Base-by-base conservation (phyloP, 2,888 invertebrate species). In the Cephus rjabovi region DNA sequence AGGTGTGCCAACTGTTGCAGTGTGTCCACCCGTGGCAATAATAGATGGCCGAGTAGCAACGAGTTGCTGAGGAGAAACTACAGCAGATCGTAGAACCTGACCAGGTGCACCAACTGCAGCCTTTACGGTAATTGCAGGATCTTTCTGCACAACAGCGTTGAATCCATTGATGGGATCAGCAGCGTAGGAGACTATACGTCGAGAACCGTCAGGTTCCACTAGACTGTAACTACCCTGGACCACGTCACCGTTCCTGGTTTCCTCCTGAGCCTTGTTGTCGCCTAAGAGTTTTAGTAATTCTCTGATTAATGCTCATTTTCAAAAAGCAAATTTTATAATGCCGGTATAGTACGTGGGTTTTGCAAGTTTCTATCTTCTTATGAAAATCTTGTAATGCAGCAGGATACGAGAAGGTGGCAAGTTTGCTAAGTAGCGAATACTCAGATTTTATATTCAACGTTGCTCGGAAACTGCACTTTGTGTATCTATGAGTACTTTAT, bases 181-280 rank as follows among this genome's bases (percentile, higher is more conserved):
- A 4, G 88, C 87, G 79, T 91, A 90, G 4, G 89, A 87, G 6
- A 91, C 90, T 71, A 86, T 85, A 37, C 90, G 89, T 69, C 88
- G 86, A 4, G 86, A 87, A 73, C 90, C 90, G 76, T 90, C 90
- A 12, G 90, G 89, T 77, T 91, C 91, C 75, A 89, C 86, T 37
- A 90, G 81, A 73, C 88, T 90, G 85, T 90, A 91, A 69, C 89
- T 88, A 34, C 91, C 91, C 78, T 89, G 87, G n/a, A 91, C 90
- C 3, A 88, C 84, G 73, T 90, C 89, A 33, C 90, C 90, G 76
- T 87, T 85, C 37, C 90, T 87, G 31, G 87, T 88, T 77, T 90
- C 91, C 75, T 90, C 87, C 78, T 90, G 91, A n/a, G 89, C 88
- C 78, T 90, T 91, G 85, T 89, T 89, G 83, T 90, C 90, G 31